A percentile compares a stretch with the other conserved stretches of the same genome.
phyloP scores from a whole-genome alignment of 2,888 invertebrate species.

The Stenchaetothrips biformis region DNA sequence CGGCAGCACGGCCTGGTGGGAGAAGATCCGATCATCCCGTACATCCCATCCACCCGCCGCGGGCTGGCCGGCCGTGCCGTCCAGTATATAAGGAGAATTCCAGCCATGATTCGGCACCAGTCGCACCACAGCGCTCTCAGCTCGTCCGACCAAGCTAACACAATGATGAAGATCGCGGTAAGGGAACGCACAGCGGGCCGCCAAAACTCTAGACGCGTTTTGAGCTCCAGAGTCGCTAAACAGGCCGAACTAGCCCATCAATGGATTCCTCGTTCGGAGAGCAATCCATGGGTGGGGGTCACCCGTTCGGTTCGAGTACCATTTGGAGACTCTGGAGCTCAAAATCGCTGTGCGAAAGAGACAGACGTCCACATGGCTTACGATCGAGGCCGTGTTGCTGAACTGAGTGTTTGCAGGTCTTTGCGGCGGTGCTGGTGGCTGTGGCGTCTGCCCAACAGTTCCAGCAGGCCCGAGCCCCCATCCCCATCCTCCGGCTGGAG shows the following conservation, averaged over 20 bases:
- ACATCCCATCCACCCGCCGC: neutral
- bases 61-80: neutral
- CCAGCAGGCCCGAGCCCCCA: neutral
- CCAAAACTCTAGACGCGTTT: no score
- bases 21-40: no score
- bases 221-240: no score
- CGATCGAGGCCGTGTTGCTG: neutral
- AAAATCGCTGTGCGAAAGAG: neutral
- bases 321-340: neutral
- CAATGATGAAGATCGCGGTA: constrained; percentile 20
- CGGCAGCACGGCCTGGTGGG: neutral
- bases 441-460: neutral
- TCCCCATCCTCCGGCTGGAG: constrained; percentile 44
- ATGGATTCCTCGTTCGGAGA: no score
- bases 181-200: neutral
- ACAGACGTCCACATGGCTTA: neutral
- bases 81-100: constrained; percentile 8
- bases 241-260: no score
- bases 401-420: neutral
- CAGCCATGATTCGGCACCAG: neutral
- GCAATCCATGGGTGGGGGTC: neutral
- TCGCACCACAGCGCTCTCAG: neutral
- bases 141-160: neutral
- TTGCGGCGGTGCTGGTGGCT: neutral
- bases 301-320: neutral